Base-by-base conservation (phyloP, 2,888 invertebrate species). In the Azorinus chamasolen region DNA sequence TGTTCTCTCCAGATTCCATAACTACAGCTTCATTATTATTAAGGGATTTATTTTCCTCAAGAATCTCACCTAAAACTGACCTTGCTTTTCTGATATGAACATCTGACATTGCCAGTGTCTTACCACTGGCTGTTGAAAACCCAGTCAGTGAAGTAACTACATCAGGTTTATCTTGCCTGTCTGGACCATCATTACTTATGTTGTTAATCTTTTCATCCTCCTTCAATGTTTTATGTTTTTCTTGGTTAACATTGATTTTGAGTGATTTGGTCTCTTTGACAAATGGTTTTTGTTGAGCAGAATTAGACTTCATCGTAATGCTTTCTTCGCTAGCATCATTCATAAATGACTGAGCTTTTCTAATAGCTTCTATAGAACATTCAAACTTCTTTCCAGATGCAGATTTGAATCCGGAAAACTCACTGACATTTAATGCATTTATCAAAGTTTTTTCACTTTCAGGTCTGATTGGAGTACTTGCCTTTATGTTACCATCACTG, bases 291-390 rank as follows among this genome's bases (percentile, higher is more conserved):
- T 32, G 10, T 32, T 32, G 32, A 6, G 4, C 32, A 32, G 27
- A 8, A 27, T 6, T 53, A 10, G 14, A 32, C 16, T 57, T 39
- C 6, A 12, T 5, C 24, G 22, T 8, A 22, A 14, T 6, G 12
- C 24, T 32, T 18, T 45, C 37, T 14, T 37, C 25, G 27, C 37
- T 27, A 59, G 14, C 45, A 18, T 72, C 68, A 32, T 57, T 58
- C 37, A 79, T 37, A 1, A 66, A 20, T 18, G 16, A 20, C 24
- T 66, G 63, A 37, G 74, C 79, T 51, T 71, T 66, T 63, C 59
- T 46, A 16, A 71, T 27, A 8, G 61, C 50, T 16, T 6, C 14
- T 53, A 39, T 32, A 25, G 73, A 66, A 0, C 62, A 27, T 20
- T 48, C 18, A 3, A 66, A 41, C 18, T 16, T 45, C 20, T 68